These are phyloP conservation scores for Poecile atricapillus DNA, from an alignment of 2,113 vertebrate species.

Conservation along the genomic window DNA sequence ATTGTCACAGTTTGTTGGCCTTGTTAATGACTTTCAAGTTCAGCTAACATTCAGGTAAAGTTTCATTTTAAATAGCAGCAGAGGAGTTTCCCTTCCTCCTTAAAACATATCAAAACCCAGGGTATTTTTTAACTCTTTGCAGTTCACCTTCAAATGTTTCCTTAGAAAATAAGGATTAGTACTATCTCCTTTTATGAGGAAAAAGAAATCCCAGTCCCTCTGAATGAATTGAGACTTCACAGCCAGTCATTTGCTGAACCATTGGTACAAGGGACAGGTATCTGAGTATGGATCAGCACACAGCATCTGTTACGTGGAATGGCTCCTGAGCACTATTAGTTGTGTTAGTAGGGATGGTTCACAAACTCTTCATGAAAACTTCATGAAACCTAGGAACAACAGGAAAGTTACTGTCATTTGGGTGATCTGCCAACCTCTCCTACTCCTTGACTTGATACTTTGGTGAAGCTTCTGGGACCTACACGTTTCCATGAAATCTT, in stretches of 20 bases:
- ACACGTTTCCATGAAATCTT: background rate
- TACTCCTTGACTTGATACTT: background rate
- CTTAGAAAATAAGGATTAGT: background rate
- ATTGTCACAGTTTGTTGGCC: conserved; percentile 24
- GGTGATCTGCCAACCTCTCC: background rate
- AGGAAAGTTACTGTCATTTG: background rate
- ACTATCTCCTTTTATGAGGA: background rate
- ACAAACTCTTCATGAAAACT: background rate
- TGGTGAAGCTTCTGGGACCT: background rate
- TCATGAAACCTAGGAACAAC: background rate
- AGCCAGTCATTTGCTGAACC: background rate
- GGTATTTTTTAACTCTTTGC: background rate
- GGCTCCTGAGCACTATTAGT: background rate
- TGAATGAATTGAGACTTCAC: background rate
- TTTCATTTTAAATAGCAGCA: background rate
- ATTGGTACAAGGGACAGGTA: background rate
- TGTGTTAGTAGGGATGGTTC: background rate
- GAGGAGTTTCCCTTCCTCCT: background rate
- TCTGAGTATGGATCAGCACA: background rate
- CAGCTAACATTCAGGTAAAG: background rate
- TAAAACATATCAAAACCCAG: background rate
- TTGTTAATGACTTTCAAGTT: conserved; percentile 41
- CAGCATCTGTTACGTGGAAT: background rate
- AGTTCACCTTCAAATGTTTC: background rate
- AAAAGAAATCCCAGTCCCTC: background rate